These are phyloP conservation scores for Lampris megalopsis DNA, from an alignment of 2,113 vertebrate species.

Conservation along the genomic window DNA sequence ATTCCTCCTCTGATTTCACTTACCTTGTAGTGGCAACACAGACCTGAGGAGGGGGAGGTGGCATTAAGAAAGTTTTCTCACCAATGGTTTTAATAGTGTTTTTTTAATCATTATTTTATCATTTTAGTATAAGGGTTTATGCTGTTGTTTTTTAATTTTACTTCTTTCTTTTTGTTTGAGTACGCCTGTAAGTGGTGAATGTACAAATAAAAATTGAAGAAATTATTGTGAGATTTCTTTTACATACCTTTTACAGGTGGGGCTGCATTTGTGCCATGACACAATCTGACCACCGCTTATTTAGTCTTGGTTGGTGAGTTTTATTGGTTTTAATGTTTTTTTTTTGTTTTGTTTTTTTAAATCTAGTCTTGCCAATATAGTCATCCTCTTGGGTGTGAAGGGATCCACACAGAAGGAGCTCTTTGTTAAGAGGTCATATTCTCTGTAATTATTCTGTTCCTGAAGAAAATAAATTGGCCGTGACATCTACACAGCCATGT, in stretches of 20 bases:
- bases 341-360: too few species aligned
- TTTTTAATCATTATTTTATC: constrained; percentile 78
- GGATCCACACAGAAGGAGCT: too few species aligned
- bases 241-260: neutral
- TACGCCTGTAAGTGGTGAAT: constrained; percentile 87
- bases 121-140: constrained; percentile 81
- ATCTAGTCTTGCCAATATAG: too few species aligned
- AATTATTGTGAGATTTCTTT: constrained; percentile 49
- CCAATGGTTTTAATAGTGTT: constrained; percentile 75
- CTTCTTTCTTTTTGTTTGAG: constrained; percentile 74
- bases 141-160: constrained; percentile 62
- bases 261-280: neutral
- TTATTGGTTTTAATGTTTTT: too few species aligned
- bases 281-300: too few species aligned
- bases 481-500: too few species aligned
- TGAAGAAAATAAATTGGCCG: too few species aligned
- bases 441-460: too few species aligned
- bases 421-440: too few species aligned
- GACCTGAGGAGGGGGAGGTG: constrained; percentile 58
- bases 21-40: constrained; percentile 50
- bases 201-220: constrained; percentile 85
- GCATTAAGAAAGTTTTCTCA: constrained; percentile 69
- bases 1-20: constrained; percentile 44
- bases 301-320: too few species aligned
- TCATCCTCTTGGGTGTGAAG: too few species aligned